Conservation (phyloP, 1,140 invertebrate species). For the Drosophila novamexicana region DNA sequence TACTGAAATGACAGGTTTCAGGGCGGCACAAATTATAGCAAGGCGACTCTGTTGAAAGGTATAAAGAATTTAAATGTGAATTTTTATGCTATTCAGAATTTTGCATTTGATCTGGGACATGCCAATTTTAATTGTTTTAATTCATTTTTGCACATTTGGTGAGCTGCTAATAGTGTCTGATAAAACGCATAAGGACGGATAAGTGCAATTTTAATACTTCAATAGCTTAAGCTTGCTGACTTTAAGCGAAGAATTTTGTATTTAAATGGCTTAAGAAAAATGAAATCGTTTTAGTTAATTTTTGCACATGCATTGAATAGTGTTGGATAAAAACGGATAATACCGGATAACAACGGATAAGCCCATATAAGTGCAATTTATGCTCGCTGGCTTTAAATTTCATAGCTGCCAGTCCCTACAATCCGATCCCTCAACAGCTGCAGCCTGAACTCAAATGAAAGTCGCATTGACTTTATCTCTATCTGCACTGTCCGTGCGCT, state of each 20-base stretch:
- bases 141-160: too few relatives aligned
- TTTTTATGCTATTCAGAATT: neutral
- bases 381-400: neutral
- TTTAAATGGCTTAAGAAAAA: too few relatives aligned
- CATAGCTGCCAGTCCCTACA: neutral
- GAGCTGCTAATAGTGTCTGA: too few relatives aligned
- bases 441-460: conserved; percentile 8
- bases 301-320: too few relatives aligned
- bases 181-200: too few relatives aligned
- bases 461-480: conserved; percentile 7
- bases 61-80: neutral
- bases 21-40: neutral
- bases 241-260: too few relatives aligned
- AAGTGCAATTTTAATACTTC: too few relatives aligned
- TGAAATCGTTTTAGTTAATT: too few relatives aligned
- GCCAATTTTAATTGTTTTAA: too few relatives aligned
- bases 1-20: neutral
- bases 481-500: neutral
- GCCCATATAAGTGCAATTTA: neutral
- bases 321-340: neutral
- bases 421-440: neutral
- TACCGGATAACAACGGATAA: neutral
- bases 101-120: too few relatives aligned
- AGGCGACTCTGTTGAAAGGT: neutral
- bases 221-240: too few relatives aligned